Base-by-base conservation (phyloP, 1,140 invertebrate genomes). In the Zelostemma sp. region DNA sequence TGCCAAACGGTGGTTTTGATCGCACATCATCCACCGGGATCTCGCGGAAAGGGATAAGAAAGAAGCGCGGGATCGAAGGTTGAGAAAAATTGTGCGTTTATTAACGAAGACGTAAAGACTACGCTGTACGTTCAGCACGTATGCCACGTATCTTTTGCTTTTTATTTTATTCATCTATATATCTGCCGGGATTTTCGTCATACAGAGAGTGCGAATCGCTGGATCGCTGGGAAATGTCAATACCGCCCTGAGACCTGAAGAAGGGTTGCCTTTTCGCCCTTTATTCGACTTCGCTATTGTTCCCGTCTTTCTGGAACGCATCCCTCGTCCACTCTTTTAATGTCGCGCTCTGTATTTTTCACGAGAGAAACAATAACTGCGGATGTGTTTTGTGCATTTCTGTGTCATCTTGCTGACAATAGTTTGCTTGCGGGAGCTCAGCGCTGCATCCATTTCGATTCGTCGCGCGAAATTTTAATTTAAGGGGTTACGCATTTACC, bases 81-180 rank as follows among this genome's bases (percentile, higher is more conserved):
- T 83, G 76, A 84, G 82, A 85, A 85, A 83, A 83, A 80, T 85
- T 85, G 83, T 85, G 82, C 83, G 83, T 85, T 85, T 85, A 85
- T 85, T 84, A 83, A 80, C 77, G 77, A 80, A 84, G 79, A 85
- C 76, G 73, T 80, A 72, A 73, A 62, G 68, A 77, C 69, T 75
- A 75, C 63, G 68, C 55, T 50, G 61, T 25, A 38, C 35, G 35
- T n/a, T 38, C 28, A 31, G 28, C 28, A 31, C 11, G 28, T 31
- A 31, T 31, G 28, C 28, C 35, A 38, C n/a, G 35, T 5, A 38
- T 38, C 35, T 38, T 38, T 3, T 3, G 9, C n/a, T 38, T 38
- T 38, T 38, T n/a, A 38, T 38, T 38, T 38, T 2, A 38, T 38
- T 38, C 12, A 38, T 38, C 35, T 38, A 14, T 38, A 14, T 25